These are phyloP conservation scores for Spilarctia lutea DNA, from an alignment of 2,888 invertebrate species.

Conservation along the genomic window DNA sequence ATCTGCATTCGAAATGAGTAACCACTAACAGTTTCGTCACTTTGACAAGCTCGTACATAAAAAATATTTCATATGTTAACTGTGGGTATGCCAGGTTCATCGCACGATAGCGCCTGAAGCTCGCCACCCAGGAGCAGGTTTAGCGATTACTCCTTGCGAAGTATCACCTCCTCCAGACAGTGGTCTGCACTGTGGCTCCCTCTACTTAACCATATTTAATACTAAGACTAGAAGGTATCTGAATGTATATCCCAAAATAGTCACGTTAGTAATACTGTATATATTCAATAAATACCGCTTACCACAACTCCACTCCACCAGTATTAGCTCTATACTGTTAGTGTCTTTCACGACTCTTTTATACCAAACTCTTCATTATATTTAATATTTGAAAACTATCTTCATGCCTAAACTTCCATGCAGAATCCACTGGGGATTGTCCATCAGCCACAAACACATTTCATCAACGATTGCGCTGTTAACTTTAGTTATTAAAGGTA, in stretches of 20 bases:
- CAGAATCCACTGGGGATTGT: not conserved
- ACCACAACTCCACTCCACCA: not conserved
- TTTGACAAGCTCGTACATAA: no score
- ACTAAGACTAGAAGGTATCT: not conserved
- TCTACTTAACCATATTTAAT: no score
- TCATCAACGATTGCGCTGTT: not conserved
- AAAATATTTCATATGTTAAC: no score
- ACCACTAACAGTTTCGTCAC: no score
- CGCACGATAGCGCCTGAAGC: no score
- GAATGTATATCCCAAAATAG: not conserved
- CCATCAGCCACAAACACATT: not conserved
- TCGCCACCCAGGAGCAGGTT: no score
- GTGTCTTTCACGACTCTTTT: not conserved
- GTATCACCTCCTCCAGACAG: no score
- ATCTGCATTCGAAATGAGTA: no score
- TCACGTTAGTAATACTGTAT: not conserved
- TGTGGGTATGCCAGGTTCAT: no score
- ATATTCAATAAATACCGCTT: not conserved
- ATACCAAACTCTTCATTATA: not conserved
- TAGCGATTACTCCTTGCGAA: no score
- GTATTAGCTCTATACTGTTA: not conserved
- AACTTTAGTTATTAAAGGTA: not conserved
- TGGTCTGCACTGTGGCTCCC: no score
- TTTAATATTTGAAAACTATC: not conserved
- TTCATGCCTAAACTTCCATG: not conserved